A percentile compares a stretch with the other conserved stretches of the same genome.
Conservation (phyloP, 2,888 invertebrate species). For the Augochlorella aurata region DNA sequence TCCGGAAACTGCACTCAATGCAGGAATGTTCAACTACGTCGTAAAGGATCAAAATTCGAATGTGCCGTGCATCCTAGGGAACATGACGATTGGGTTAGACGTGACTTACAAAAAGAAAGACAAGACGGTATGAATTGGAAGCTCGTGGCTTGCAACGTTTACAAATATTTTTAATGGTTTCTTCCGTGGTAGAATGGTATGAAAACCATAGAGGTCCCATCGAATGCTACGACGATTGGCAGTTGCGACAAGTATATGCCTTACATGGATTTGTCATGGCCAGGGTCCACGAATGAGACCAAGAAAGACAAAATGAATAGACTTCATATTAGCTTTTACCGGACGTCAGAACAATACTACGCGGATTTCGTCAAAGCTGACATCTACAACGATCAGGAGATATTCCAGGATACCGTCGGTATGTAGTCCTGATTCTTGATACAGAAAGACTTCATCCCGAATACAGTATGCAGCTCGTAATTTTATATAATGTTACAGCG, state of each 20-base stretch:
- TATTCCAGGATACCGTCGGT: background rate
- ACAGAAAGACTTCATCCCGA: too few relatives aligned
- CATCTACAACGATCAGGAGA: background rate
- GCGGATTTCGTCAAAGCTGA: background rate
- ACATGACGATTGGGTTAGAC: background rate
- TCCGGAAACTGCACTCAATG: background rate
- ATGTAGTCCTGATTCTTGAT: background rate
- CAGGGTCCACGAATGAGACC: background rate
- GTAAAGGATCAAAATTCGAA: background rate
- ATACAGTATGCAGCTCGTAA: too few relatives aligned
- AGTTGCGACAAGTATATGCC: background rate
- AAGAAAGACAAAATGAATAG: background rate
- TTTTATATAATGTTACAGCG: background rate
- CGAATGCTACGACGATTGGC: background rate
- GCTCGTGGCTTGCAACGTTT: background rate
- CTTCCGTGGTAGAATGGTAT: background rate
- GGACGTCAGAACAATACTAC: background rate
- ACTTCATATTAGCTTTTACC: background rate
- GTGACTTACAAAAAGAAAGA: background rate
- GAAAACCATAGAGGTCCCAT: background rate
- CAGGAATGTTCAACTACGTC: background rate
- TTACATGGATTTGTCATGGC: background rate
- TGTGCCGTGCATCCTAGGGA: background rate
- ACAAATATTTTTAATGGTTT: background rate
- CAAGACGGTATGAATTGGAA: background rate